Evolutionary conservation across 2,797 vertebrate species (phyloP).

Genomic region (Hydrolagus colliei): DNA sequence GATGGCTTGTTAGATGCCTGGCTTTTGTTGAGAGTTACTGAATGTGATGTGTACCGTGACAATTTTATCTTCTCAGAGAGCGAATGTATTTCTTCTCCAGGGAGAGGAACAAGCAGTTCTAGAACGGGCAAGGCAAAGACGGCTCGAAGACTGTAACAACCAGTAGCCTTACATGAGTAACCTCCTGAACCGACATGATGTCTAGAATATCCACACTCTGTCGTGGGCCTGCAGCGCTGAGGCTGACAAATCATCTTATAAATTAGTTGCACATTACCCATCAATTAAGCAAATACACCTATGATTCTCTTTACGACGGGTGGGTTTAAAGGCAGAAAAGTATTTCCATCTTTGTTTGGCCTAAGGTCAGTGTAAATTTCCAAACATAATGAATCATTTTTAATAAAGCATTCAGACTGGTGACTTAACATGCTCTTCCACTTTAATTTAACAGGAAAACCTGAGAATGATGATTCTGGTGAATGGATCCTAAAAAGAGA

Average conservation of each 20-base stretch:
- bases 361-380: neutral
- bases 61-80: neutral
- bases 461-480: too few species aligned
- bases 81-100: slow-evolving; percentile 20
- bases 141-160: neutral
- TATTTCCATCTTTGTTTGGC: neutral
- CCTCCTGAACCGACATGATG: neutral
- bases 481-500: too few species aligned
- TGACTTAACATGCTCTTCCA: neutral
- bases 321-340: neutral
- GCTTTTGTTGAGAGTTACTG: slow-evolving; percentile 17
- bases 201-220: neutral
- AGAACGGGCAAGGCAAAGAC: neutral
- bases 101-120: neutral
- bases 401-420: neutral
- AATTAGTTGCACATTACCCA: neutral
- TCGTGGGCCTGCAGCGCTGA: neutral
- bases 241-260: slow-evolving; percentile 1
- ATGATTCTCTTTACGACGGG: neutral
- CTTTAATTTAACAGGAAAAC: neutral
- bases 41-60: slow-evolving; percentile 9
- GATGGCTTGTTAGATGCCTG: neutral
- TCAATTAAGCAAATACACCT: neutral
- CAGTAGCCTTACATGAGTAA: neutral
- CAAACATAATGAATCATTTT: neutral